Percentiles rank a stretch among this genome's conserved stretches.
These are phyloP conservation scores for Falcunculus frontatus DNA, from an alignment of 2,113 vertebrate genomes.

Conservation along the genomic window DNA sequence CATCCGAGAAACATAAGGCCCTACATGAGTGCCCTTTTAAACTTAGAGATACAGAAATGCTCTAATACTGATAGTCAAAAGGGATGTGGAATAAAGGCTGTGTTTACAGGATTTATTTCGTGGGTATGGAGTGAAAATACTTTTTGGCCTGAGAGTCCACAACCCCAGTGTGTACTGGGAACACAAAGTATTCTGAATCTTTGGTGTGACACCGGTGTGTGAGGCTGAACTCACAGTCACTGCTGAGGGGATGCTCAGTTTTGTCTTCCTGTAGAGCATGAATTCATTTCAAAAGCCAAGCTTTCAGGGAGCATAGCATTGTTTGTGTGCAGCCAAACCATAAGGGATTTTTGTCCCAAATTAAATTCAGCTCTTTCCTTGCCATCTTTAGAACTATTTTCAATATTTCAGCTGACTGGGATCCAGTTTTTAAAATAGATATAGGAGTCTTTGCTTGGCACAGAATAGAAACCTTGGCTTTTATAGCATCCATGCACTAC, in stretches of 20 bases:
- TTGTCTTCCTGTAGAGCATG: background rate
- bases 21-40: background rate
- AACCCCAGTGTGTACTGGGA: background rate
- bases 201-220: background rate
- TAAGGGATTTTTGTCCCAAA: background rate
- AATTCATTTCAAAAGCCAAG: background rate
- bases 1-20: background rate
- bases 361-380: slow-evolving; percentile 8
- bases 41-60: background rate
- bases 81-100: background rate
- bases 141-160: background rate
- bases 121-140: background rate
- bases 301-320: background rate
- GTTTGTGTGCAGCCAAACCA: slow-evolving; percentile 12
- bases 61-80: background rate
- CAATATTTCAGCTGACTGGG: background rate
- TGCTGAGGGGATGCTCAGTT: background rate
- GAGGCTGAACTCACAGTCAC: background rate
- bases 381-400: background rate
- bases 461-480: background rate
- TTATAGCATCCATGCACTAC: background rate
- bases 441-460: background rate
- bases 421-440: background rate
- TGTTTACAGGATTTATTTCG: background rate
- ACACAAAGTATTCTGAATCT: background rate